Conservation (phyloP, 2,888 invertebrate species). For the Drosophila falleni region DNA sequence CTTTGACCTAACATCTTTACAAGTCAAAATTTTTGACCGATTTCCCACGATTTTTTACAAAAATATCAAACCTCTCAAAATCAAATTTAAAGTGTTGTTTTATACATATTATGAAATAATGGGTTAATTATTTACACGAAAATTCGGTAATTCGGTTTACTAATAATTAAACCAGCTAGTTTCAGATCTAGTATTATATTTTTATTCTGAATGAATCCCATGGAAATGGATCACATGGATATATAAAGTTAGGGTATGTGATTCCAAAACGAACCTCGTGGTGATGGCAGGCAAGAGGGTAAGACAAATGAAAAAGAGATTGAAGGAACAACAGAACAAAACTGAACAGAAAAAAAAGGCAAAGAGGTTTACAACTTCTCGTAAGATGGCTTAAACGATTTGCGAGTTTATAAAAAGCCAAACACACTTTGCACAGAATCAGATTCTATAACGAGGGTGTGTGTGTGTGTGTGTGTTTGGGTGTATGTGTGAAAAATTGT, state of each 20-base stretch:
- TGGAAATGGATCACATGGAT: too few relatives aligned
- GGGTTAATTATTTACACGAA: too few relatives aligned
- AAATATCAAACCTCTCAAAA: too few relatives aligned
- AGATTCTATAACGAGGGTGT: constrained; percentile 30
- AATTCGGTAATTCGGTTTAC: too few relatives aligned
- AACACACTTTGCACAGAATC: constrained; percentile 69
- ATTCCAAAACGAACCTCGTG: neutral
- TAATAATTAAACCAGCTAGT: too few relatives aligned
- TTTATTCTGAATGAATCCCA: too few relatives aligned
- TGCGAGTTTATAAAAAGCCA: constrained; percentile 79
- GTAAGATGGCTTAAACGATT: constrained; percentile 79
- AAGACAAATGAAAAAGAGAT: constrained; percentile 38
- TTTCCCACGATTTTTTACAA: too few relatives aligned
- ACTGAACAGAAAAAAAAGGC: constrained; percentile 26
- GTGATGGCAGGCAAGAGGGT: constrained; percentile 39
- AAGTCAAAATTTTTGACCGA: too few relatives aligned
- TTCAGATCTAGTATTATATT: too few relatives aligned
- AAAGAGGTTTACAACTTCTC: constrained; percentile 79
- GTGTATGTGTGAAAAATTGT: constrained; percentile 45
- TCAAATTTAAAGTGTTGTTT: too few relatives aligned
- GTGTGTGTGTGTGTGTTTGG: constrained; percentile 1
- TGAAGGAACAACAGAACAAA: constrained; percentile 31
- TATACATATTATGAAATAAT: too few relatives aligned
- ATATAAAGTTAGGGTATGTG: constrained; percentile 11
- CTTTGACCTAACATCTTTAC: too few relatives aligned